Percentiles rank a stretch among this genome's conserved stretches.
Evolutionary conservation across 2,888 invertebrate species (phyloP).

Genomic region (Heliconius ethilla): DNA sequence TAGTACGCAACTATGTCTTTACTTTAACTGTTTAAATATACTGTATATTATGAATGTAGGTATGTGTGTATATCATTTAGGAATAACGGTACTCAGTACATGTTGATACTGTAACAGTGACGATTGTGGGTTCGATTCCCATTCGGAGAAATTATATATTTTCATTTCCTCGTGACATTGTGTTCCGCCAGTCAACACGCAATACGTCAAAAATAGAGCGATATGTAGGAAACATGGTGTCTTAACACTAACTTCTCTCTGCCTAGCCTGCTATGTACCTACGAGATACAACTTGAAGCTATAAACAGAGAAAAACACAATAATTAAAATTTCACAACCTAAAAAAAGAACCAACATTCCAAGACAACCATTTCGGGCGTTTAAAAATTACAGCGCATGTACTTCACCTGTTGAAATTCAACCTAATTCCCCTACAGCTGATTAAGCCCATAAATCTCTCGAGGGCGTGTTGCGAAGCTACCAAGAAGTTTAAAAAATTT

Average conservation of each 20-base stretch:
- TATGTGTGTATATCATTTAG: background rate
- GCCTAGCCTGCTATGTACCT: too few relatives aligned
- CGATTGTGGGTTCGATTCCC: background rate
- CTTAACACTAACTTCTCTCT: background rate
- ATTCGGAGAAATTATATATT: too few relatives aligned
- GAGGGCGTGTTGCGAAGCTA: conserved; percentile 62
- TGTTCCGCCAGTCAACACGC: too few relatives aligned
- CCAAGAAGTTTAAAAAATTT: conserved; percentile 56
- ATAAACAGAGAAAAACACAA: background rate
- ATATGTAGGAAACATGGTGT: background rate
- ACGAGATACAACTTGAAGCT: background rate
- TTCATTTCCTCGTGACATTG: too few relatives aligned
- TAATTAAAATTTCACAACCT: conserved; percentile 9
- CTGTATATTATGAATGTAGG: conserved; percentile 7
- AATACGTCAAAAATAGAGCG: too few relatives aligned
- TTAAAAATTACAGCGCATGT: conserved; percentile 32
- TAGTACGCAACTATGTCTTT: conserved; percentile 30
- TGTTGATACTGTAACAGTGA: background rate
- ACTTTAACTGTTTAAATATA: conserved; percentile 29
- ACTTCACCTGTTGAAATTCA: conserved; percentile 57
- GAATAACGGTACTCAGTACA: background rate
- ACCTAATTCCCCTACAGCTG: conserved; percentile 54
- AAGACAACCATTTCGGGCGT: conserved; percentile 4
- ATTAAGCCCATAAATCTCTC: conserved; percentile 53
- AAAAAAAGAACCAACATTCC: background rate